Percentiles rank a stretch among this genome's conserved stretches.
Evolutionary conservation across 1,140 invertebrate genomes (phyloP).

Genomic region (Magallana gigas): DNA sequence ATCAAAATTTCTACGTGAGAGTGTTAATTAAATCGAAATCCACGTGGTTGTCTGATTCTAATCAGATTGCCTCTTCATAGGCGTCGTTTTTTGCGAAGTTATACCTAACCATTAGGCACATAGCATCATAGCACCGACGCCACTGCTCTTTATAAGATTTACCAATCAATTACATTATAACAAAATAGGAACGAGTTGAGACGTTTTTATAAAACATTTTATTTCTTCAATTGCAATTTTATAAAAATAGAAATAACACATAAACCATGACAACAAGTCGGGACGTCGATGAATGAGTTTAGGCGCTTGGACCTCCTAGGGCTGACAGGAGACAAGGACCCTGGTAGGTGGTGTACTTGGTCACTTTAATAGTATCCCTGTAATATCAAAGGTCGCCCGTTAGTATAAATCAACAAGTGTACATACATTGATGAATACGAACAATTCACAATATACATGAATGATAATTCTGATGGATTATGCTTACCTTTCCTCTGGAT

Average conservation of each 20-base stretch:
- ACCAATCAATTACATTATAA: no score
- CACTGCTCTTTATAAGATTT: no score
- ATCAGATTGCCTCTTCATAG: no score
- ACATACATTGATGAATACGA: neutral
- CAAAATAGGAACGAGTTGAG: no score
- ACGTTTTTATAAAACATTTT: no score
- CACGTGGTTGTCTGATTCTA: no score
- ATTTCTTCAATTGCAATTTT: neutral
- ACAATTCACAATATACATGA: neutral
- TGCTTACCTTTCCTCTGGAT: slow-evolving; percentile 15
- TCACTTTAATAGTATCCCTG: slow-evolving; percentile 5
- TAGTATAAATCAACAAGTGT: neutral
- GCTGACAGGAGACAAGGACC: neutral
- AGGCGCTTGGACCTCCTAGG: neutral
- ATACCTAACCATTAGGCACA: no score
- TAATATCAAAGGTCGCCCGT: neutral
- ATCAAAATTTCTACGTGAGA: no score
- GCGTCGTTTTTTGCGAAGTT: no score
- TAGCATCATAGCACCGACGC: no score
- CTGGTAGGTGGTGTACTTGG: neutral
- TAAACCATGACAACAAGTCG: neutral
- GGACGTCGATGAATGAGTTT: slow-evolving; percentile 22
- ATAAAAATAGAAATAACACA: slow-evolving; percentile 21
- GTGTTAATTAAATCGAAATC: no score
- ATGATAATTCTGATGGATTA: neutral